Percentiles rank a stretch among this genome's conserved stretches.
Conservation (phyloP, 2,797 vertebrate species). For the Pantherophis alleghaniensis region DNA sequence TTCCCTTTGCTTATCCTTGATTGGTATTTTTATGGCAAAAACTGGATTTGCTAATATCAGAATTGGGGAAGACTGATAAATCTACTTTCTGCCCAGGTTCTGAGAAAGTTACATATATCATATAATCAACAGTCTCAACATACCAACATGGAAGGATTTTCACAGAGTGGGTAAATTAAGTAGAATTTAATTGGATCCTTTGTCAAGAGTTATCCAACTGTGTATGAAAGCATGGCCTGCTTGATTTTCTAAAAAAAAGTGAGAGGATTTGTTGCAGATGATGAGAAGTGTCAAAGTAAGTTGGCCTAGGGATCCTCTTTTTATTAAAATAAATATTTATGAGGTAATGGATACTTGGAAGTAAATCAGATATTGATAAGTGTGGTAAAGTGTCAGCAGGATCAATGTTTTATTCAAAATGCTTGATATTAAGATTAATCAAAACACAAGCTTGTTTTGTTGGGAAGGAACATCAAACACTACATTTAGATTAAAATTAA, state of each 20-base stretch:
- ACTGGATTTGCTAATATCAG: background rate
- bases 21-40: background rate
- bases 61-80: background rate
- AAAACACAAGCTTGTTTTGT: constrained; percentile 15
- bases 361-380: constrained; percentile 46
- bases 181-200: constrained; percentile 78
- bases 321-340: constrained; percentile 70
- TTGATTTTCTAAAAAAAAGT: constrained; percentile 64
- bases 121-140: constrained; percentile 56
- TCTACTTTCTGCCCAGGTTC: constrained; percentile 35
- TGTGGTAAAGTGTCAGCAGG: constrained; percentile 54
- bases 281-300: constrained; percentile 69
- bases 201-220: constrained; percentile 74
- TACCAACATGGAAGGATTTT: constrained; percentile 64
- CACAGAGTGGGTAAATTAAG: constrained; percentile 71
- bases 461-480: background rate
- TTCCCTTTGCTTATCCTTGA: accelerated
- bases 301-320: constrained; percentile 58
- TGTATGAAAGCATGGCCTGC: constrained; percentile 68
- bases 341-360: constrained; percentile 60
- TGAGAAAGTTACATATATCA: constrained; percentile 55
- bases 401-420: constrained; percentile 51
- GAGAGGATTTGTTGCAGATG: constrained; percentile 74
- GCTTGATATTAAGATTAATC: constrained; percentile 25
- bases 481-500: background rate